These are phyloP conservation scores for Aplochiton taeniatus DNA, from an alignment of 2,797 vertebrate species.

Conservation along the genomic window DNA sequence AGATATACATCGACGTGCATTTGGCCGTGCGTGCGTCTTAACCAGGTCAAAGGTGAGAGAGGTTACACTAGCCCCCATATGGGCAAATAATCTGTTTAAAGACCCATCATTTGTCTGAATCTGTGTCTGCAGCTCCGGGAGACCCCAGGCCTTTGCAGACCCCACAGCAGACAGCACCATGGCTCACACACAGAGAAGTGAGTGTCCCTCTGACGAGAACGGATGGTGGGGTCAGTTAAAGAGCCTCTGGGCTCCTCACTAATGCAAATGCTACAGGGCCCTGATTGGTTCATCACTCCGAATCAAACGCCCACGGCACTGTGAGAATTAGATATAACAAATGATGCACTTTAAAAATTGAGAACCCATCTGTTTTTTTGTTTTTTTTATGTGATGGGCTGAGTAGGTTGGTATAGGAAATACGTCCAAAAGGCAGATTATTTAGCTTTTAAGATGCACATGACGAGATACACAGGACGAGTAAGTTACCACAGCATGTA, in stretches of 20 bases:
- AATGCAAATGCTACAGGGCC: slow-evolving; percentile 24
- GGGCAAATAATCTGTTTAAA: slow-evolving; percentile 23
- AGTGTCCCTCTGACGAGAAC: slow-evolving; percentile 19
- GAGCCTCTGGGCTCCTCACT: slow-evolving; percentile 17
- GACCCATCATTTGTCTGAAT: slow-evolving; percentile 43
- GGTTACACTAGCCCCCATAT: slow-evolving; percentile 35
- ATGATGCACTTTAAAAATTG: slow-evolving; percentile 54
- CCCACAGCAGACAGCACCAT: slow-evolving; percentile 1
- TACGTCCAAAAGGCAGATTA: not conserved
- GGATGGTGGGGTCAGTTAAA: slow-evolving; percentile 29
- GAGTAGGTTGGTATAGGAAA: not conserved
- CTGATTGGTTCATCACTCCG: slow-evolving; percentile 52
- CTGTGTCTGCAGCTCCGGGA: slow-evolving; percentile 23
- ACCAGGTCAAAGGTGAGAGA: slow-evolving; percentile 31
- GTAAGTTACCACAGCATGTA: too few species aligned
- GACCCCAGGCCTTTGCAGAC: not conserved
- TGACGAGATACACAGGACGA: too few species aligned
- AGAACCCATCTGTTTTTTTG: slow-evolving; percentile 59
- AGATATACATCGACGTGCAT: too few species aligned
- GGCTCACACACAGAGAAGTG: not conserved
- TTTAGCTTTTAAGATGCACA: too few species aligned
- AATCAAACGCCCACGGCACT: slow-evolving; percentile 53
- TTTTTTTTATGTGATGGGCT: not conserved
- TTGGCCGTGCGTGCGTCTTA: too few species aligned
- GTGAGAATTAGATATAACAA: slow-evolving; percentile 55